Base-by-base conservation (phyloP, 2,113 vertebrate species). In the Tragelaphus imberbis region DNA sequence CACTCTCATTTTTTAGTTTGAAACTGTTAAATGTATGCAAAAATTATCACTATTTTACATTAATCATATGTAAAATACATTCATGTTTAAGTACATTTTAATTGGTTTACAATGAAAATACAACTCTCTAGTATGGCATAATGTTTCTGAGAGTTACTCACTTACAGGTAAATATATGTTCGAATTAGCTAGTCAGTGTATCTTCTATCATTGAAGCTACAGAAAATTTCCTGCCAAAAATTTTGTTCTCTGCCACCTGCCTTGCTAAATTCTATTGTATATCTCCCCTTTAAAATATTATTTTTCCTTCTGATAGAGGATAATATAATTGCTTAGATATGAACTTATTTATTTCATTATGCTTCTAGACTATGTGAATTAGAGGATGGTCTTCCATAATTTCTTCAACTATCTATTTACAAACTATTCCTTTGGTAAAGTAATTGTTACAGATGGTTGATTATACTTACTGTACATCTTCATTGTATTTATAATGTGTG, bases 51-150 rank as follows among this genome's bases (percentile, higher is more conserved):
- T 51, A 63, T 71, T 10, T 65, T 92, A 63, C 8, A 3, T 28
- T 85, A 65, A 92, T 85, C 47, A 81, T 25, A 77, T 59, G 63
- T 51, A 58, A 2, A 33, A 75, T 77, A 25, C 15, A 56, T 58
- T 88, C 36, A 6, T 77, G 23, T 82, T 51, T 89, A 86, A 88
- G 7, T 25, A 61, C 5, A 25, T 4, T 58, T 96, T 92, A 55
- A 65, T 91, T 90, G 87, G 81, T 90, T 95, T 88, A 85, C n/a
- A 90, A 36, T 85, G 59, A 94, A 96, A 88, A 59, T 58, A n/a
- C 33, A 75, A 59, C 16, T 77, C 25, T 92, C n/a, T 40, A n/a
- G 15, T 53, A 19, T 47, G 63, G 14, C 6, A 36, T 55, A 49
- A 47, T 75, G 10, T 44, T 90, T 90, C 86, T 94, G 36, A 16